These are phyloP conservation scores for Tringa solitaria DNA, from an alignment of 2,113 vertebrate genomes.

Conservation along the genomic window DNA sequence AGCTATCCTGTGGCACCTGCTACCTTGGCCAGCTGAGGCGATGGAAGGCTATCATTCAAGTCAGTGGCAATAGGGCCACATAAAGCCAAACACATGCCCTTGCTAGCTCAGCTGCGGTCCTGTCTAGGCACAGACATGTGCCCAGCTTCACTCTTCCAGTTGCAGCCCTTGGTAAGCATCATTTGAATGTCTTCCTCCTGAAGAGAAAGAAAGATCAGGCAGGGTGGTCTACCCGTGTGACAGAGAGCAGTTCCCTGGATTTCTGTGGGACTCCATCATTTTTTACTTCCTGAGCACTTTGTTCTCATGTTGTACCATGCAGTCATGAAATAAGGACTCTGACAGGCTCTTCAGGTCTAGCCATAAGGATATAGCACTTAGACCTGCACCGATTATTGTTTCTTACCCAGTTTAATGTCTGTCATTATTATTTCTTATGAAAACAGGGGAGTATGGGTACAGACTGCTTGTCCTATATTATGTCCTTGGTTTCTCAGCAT, in stretches of 20 bases:
- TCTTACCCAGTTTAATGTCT: background rate
- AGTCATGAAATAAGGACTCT: background rate
- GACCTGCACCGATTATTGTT: background rate
- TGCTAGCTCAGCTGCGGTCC: slow-evolving; percentile 23
- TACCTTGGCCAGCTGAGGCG: background rate
- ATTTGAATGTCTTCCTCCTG: background rate
- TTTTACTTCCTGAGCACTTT: background rate
- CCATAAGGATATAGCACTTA: fast-evolving
- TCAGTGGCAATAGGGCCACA: background rate
- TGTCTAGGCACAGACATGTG: background rate
- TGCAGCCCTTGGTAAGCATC: background rate
- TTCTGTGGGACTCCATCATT: background rate
- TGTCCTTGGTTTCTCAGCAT: background rate
- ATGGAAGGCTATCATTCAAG: background rate
- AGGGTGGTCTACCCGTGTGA: fast-evolving
- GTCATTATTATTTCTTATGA: background rate
- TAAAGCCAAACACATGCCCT: background rate
- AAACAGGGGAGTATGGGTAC: background rate
- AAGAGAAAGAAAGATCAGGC: background rate
- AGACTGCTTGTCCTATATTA: background rate
- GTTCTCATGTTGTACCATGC: background rate
- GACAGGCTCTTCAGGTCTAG: background rate
- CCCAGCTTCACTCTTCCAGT: background rate
- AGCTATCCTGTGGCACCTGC: slow-evolving; percentile 39
- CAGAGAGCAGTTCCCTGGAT: background rate